Evolutionary conservation across 2,113 vertebrate species (phyloP), one percentile per base, ranked within the genome.

Genomic region (Melanerpes aurifrons): DNA sequence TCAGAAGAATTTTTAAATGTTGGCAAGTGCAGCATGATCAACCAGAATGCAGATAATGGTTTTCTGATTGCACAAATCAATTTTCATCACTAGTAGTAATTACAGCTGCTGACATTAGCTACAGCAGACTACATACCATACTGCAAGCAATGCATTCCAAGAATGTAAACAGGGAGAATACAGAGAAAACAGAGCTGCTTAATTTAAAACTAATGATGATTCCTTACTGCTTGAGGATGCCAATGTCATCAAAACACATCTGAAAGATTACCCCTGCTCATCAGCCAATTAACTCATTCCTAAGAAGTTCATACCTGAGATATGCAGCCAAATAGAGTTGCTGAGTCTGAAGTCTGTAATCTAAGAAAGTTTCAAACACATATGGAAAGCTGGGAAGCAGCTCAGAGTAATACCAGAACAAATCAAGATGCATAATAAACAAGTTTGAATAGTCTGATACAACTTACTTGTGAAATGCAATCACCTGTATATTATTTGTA

Each of bases 41-140:
- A 59, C 79, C 66, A 94, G 69, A 92, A 90, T 31, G 80, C 59
- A 91, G 86, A 92, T 82, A 93, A 94, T 81, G 47, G 62, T 66
- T 74, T 96, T 86, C 93, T 96, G 92, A 97, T 96, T 95, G 95
- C 82, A 69, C 80, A 84, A 80, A 93, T 90, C 93, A 92, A 90
- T 95, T 94, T 96, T 93, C 75, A 90, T 95, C 90, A 82, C 89
- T 59, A 58, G 62, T 9, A 89, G 87, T 87, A 96, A 96, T 92
- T 90, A 91, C 3, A 0, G 87, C 25, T 81, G 93, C 80, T 82
- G 71, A 66, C 61, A 77, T 58, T n/a, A 81, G 43, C 72, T 78
- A 54, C 0, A 77, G 68, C 62, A 93, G 79, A 31, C 76, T 87
- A 62, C 1, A 1, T 40, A 89, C 54, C 92, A 87, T 58, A 66